Evolutionary conservation across 2,888 invertebrate genomes (phyloP), one percentile per base, ranked within the genome.

Genomic region (Dioctria linearis): DNA sequence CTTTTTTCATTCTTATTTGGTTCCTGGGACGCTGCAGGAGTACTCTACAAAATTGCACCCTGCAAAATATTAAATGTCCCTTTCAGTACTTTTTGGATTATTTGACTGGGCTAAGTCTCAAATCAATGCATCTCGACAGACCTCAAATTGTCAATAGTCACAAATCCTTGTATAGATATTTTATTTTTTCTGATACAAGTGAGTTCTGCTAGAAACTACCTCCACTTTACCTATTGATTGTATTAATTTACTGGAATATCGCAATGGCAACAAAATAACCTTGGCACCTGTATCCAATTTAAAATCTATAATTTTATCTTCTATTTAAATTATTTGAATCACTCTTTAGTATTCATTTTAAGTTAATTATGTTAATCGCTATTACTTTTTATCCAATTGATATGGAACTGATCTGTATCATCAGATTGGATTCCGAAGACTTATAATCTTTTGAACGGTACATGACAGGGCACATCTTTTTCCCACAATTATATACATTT

Each of bases 91-190:
- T n/a, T n/a, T n/a, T n/a, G n/a, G n/a, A n/a, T n/a, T n/a, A 25
- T 25, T 25, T 25, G 25, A 25, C 25, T 25, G 25, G 25, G 2
- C 2, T 25, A 25, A 25, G 25, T 0, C 2, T 78, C 4, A 83
- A 76, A 61, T 63, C 11, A 39, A 79, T 66, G 13, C 82, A 82
- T 37, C 43, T 54, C 49, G 79, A 11, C 11, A 81, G 75, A 3
- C 81, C 80, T 81, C n/a, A n/a, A 80, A 67, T 43, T 78, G 25
- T 83, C 80, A 13, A 83, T 66, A 3, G 83, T 71, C 8, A 59
- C 51, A 82, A 84, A 84, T 81, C 63, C 80, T 42, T 82, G 65
- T n/a, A 69, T 37, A 8, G 69, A 76, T 54, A 81, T 66, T 73
- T 82, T 63, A 54, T 82, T 82, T 75, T 81, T 75, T 54, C 80